phyloP scores from a whole-genome alignment of 1,140 invertebrate genomes.

The Plodia interpunctella region DNA sequence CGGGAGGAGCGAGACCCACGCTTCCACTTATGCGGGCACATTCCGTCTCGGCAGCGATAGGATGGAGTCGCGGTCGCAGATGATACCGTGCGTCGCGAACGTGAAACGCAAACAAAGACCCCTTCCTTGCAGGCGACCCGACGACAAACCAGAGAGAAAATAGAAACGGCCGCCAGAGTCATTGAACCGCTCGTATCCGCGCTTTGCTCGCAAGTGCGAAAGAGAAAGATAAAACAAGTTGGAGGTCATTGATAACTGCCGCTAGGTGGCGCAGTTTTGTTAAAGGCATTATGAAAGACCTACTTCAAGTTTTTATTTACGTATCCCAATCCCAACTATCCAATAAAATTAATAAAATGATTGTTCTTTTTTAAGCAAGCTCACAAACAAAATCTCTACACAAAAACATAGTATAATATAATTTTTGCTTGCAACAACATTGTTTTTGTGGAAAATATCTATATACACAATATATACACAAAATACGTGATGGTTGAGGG shows the following conservation, averaged over 20 bases:
- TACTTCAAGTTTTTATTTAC: slow-evolving; percentile 16
- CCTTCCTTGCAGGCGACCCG: slow-evolving; percentile 63
- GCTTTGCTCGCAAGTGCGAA: slow-evolving; percentile 53
- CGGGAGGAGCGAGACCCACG: slow-evolving; percentile 63
- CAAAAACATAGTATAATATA: no score
- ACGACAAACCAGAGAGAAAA: slow-evolving; percentile 77
- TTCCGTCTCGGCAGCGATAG: slow-evolving; percentile 65
- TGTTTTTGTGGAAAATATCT: no score
- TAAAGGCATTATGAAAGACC: slow-evolving; percentile 38
- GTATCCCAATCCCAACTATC: no score
- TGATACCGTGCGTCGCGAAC: slow-evolving; percentile 68
- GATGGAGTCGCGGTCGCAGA: slow-evolving; percentile 52
- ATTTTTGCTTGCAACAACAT: no score
- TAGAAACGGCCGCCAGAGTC: slow-evolving; percentile 76
- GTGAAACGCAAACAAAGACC: slow-evolving; percentile 77
- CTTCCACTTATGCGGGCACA: slow-evolving; percentile 71
- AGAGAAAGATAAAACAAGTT: slow-evolving; percentile 39
- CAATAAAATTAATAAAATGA: no score
- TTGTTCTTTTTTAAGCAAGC: no score
- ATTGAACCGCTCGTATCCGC: slow-evolving; percentile 71
- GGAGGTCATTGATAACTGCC: slow-evolving; percentile 9
- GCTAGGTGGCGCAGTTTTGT: slow-evolving; percentile 45
- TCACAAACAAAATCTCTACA: no score
- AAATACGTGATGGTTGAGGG: no score
- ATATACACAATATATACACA: no score